Percentiles rank a stretch among this genome's conserved stretches.
These are phyloP conservation scores for Holothuria leucospilota DNA, from an alignment of 53 echinoderm and acorn worm genomes.

Conservation along the genomic window DNA sequence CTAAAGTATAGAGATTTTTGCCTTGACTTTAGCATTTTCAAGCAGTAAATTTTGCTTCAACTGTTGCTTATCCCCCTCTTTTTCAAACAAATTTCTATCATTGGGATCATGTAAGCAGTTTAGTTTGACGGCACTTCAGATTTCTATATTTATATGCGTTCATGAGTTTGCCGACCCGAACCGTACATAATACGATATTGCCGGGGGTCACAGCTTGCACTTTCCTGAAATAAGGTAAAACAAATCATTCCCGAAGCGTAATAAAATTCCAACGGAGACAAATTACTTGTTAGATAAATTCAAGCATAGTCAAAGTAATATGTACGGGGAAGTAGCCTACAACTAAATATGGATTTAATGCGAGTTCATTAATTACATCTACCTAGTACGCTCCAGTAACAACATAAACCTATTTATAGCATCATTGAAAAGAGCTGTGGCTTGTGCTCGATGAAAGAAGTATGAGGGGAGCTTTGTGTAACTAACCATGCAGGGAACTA, in stretches of 20 bases:
- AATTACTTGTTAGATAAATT: slow-evolving; percentile 24
- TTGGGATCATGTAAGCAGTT: too few species aligned
- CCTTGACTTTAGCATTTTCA: too few species aligned
- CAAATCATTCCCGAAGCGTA: slow-evolving; percentile 7
- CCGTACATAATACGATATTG: too few species aligned
- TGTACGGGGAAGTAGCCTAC: slow-evolving; percentile 6
- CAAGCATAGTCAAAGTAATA: slow-evolving; percentile 10
- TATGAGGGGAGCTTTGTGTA: neutral
- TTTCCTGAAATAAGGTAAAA: too few species aligned
- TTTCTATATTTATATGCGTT: too few species aligned
- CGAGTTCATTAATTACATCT: slow-evolving; percentile 34
- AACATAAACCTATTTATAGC: slow-evolving; percentile 11
- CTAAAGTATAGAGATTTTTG: too few species aligned
- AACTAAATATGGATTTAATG: slow-evolving; percentile 24
- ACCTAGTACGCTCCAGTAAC: slow-evolving; percentile 23
- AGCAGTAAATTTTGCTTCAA: too few species aligned
- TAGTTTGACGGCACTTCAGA: too few species aligned
- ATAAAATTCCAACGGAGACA: slow-evolving; percentile 23
- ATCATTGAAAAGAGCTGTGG: neutral
- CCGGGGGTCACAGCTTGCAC: too few species aligned
- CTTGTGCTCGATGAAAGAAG: neutral
- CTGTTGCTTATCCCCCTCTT: too few species aligned
- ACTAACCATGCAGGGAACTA: neutral
- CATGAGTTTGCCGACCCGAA: too few species aligned
- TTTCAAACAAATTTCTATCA: too few species aligned